Evolutionary conservation across 2,888 invertebrate genomes (phyloP).

Genomic region (Odontothrips loti): DNA sequence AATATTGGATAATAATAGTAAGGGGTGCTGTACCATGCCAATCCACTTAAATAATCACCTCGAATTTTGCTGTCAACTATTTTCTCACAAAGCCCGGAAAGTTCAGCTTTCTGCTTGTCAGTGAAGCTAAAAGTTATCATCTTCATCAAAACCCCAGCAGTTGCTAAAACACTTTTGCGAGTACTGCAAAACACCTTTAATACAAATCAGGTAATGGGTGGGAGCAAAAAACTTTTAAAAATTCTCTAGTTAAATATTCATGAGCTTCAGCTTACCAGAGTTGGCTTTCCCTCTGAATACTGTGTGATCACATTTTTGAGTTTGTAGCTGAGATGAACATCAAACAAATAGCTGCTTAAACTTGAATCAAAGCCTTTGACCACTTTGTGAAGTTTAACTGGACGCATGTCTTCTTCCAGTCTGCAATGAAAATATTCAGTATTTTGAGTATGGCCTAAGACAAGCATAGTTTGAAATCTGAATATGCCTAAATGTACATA

Average conservation of each 20-base stretch:
- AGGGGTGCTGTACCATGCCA: background rate
- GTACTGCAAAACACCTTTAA: constrained; percentile 70
- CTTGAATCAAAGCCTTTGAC: constrained; percentile 65
- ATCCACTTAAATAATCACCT: constrained; percentile 42
- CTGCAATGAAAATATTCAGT: constrained; percentile 46
- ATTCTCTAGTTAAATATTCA: constrained; percentile 8
- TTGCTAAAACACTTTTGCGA: constrained; percentile 66
- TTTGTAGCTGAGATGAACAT: constrained; percentile 71
- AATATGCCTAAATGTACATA: constrained; percentile 35
- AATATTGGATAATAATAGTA: background rate
- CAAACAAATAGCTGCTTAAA: constrained; percentile 65
- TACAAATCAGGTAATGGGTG: no score
- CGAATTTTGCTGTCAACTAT: constrained; percentile 51
- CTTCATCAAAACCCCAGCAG: constrained; percentile 59
- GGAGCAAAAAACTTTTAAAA: constrained; percentile 33
- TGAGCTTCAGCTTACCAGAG: constrained; percentile 52
- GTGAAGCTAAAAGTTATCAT: constrained; percentile 56
- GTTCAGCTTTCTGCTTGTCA: constrained; percentile 52
- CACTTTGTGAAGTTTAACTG: constrained; percentile 66
- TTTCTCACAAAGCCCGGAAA: constrained; percentile 46
- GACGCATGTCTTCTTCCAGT: constrained; percentile 66
- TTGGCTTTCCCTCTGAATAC: constrained; percentile 69
- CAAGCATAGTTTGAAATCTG: background rate
- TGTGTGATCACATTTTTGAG: constrained; percentile 62
- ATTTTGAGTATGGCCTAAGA: constrained; percentile 17